Conservation (phyloP, 1,140 invertebrate species). For the Listronotus bonariensis region DNA sequence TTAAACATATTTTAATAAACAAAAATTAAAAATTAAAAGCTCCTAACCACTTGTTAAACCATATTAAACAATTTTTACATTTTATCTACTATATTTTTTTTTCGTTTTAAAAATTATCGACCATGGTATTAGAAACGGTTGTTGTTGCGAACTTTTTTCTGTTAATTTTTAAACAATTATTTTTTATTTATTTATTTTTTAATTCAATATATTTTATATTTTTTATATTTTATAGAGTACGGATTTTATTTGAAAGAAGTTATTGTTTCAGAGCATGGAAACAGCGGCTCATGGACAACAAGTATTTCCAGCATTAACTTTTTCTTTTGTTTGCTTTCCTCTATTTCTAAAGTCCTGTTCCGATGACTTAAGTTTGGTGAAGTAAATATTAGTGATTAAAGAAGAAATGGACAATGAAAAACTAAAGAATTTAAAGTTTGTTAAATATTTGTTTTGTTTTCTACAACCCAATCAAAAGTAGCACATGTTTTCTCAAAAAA, state of each 20-base stretch:
- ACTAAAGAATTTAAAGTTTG: background rate
- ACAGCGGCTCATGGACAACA: slow-evolving; percentile 27
- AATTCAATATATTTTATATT: too few relatives aligned
- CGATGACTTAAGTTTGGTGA: slow-evolving; percentile 29
- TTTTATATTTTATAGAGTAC: background rate
- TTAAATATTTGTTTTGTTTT: slow-evolving; percentile 5
- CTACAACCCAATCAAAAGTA: background rate
- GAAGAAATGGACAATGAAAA: slow-evolving; percentile 3
- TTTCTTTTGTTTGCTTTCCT: slow-evolving; percentile 27
- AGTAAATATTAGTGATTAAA: slow-evolving; percentile 27
- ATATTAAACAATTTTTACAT: too few relatives aligned
- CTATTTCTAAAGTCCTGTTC: slow-evolving; percentile 27
- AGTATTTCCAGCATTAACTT: slow-evolving; percentile 21
- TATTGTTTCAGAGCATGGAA: slow-evolving; percentile 34
- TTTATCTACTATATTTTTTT: too few relatives aligned
- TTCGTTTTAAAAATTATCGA: too few relatives aligned
- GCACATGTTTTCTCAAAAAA: background rate
- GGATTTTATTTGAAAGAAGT: slow-evolving; percentile 15
- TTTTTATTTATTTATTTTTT: too few relatives aligned
- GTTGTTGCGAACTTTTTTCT: too few relatives aligned
- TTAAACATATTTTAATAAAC: too few relatives aligned
- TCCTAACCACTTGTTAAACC: too few relatives aligned
- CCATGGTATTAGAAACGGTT: too few relatives aligned
- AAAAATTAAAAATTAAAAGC: too few relatives aligned
- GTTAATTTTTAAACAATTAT: too few relatives aligned